Base-by-base conservation (phyloP, 2,797 vertebrate genomes). In the Etheostoma nigrum region DNA sequence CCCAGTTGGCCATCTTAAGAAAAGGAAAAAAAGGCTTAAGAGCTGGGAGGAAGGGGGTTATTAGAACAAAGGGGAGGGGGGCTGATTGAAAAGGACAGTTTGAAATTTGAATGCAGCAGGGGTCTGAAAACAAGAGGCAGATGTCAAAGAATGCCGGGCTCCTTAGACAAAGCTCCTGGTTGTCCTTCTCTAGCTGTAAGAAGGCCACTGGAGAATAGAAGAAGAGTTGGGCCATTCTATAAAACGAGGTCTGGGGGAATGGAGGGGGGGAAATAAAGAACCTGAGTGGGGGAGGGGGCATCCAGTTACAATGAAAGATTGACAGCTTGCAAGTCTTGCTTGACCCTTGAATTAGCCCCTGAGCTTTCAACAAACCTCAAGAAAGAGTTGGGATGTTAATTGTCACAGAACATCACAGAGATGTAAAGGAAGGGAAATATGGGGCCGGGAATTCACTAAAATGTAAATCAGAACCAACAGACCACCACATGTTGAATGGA, bases 251-350 rank as follows among this genome's bases (percentile, higher is more conserved):
- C 87, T 77, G 76, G 83, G 84, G 91, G 91, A 94, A 94, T 89
- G 64, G 67, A 33, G 23, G 44, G 52, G 72, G 78, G 33, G 30
- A 83, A 85, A 92, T 84, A 91, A 93, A 92, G 84, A 70, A 82
- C 54, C 68, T 10, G 74, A 59, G 74, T 65, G 83, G 92, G 86
- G 84, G 87, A 77, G 75, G 81, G 87, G 79, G 58, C 40, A 55
- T 79, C 30, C n/a, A 68, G 78, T 85, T 81, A 94, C 94, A 95
- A 95, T 95, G 87, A 89, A 86, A 93, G 94, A 95, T 90, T 95
- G 95, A 95, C 95, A 96, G 94, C 93, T 92, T 94, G 94, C 93
- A 95, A 95, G 95, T 93, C 93, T 95, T 94, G 94, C 93, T 94
- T 96, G 95, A 96, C 95, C 95, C 92, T 87, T 90, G 91, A 94